These are phyloP conservation scores for Phorcus lineatus DNA, from an alignment of 2,888 invertebrate genomes.

Conservation along the genomic window DNA sequence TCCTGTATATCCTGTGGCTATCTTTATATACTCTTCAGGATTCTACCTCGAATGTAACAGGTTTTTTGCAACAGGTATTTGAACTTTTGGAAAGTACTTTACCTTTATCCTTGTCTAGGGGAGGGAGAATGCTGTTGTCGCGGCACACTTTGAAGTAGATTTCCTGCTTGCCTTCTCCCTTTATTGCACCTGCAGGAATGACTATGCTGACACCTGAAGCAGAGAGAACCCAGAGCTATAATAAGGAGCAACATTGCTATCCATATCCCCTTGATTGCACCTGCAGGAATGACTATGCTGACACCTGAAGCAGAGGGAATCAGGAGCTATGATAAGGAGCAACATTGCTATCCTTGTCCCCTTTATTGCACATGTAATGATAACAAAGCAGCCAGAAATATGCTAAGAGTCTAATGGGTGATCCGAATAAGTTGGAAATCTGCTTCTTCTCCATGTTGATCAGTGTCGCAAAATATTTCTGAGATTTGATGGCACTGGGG, in stretches of 20 bases:
- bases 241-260: too few relatives aligned
- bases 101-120: constrained; percentile 93
- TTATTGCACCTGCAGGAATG: constrained; percentile 91
- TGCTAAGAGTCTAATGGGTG: too few relatives aligned
- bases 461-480: too few relatives aligned
- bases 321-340: too few relatives aligned
- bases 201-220: constrained; percentile 85
- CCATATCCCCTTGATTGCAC: constrained; percentile 88
- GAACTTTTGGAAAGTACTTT: constrained; percentile 53
- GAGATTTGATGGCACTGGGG: too few relatives aligned
- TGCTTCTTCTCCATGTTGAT: too few relatives aligned
- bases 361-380: constrained; percentile 91
- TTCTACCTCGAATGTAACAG: too few relatives aligned
- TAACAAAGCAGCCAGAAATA: constrained; percentile 89
- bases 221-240: not conserved
- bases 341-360: constrained; percentile 72
- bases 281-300: constrained; percentile 89
- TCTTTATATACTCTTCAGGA: too few relatives aligned
- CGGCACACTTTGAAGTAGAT: constrained; percentile 89
- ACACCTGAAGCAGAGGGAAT: constrained; percentile 79
- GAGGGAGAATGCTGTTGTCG: constrained; percentile 84
- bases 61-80: too few relatives aligned
- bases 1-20: too few relatives aligned
- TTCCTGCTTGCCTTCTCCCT: constrained; percentile 88
- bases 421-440: too few relatives aligned